Evolutionary conservation across 2,113 vertebrate genomes (phyloP), one percentile per base, ranked within the genome.

Genomic region (Channa argus): DNA sequence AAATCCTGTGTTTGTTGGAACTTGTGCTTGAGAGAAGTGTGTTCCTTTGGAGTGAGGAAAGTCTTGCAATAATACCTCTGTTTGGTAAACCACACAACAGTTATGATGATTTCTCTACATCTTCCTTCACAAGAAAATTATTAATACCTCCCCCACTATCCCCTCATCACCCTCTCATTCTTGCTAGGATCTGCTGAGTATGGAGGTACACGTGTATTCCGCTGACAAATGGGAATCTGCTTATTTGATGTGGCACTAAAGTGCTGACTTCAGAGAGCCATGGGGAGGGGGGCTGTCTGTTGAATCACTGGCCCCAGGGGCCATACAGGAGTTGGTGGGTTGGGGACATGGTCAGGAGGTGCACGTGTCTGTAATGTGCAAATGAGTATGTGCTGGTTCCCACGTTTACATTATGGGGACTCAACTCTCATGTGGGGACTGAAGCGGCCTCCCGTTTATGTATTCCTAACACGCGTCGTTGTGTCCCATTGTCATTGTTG

Each of bases 171-270:
- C 36, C 3, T 39, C 49, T 4, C 44, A 4, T 6, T 52, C 47
- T 39, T 7, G 1, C 44, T 14, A 51, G 15, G 72, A 80, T 80
- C 54, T 68, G 80, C 68, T 79, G 80, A 82, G 77, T 50, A 72
- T 45, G 74, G 58, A 52, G 43, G 43, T 71, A 59, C 24, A 63
- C 3, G 11, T 70, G 63, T 63, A 46, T 88, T 86, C 62, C 86
- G 86, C 87, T 91, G 85, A 89, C 84, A 63, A 86, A 79, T 69
- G 56, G 50, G 52, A 89, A 87, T 91, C 63, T 61, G 81, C 73
- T 88, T 82, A 86, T 92, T 87, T 91, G 77, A 89, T 88, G 67
- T 79, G 71, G 83, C 68, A 55, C 60, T 46, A 67, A 83, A 88
- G 75, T 83, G 84, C 86, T 90, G 89, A 89, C 81, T 87, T 82